Conservation (phyloP, 2,797 vertebrate genomes). For the Schizopygopsis malacanthus region DNA sequence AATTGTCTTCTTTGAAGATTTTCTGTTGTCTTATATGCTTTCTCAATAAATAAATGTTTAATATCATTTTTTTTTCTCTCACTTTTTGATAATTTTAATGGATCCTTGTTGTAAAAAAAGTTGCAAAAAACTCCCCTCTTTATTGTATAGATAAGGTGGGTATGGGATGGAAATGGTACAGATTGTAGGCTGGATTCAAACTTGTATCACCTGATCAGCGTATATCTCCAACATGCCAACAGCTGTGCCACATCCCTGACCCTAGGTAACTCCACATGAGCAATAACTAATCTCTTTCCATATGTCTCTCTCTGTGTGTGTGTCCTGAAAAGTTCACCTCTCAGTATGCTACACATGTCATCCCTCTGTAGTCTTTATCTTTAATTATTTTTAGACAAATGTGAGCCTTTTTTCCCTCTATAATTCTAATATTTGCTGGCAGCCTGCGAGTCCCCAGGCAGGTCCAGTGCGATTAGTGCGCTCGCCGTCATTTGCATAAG, state of each 20-base stretch:
- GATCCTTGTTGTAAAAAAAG: not conserved
- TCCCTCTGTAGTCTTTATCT: constrained; percentile 63
- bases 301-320: not conserved
- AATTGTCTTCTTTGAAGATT: no score
- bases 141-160: not conserved
- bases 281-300: not conserved
- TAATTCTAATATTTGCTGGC: constrained; percentile 70
- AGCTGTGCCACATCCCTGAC: not conserved
- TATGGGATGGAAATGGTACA: not conserved
- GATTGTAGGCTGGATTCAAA: not conserved
- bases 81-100: no score
- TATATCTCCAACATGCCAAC: not conserved
- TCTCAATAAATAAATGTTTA: no score
- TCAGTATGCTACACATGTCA: constrained; percentile 29
- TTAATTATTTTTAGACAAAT: constrained; percentile 78
- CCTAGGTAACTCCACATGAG: not conserved
- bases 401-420: constrained; percentile 64
- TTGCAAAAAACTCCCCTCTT: not conserved
- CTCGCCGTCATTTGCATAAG: constrained; percentile 77
- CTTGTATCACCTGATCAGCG: not conserved
- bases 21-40: no score
- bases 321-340: constrained; percentile 20
- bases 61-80: no score
- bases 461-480: constrained; percentile 73
- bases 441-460: constrained; percentile 63